Percentiles rank a stretch among this genome's conserved stretches.
Evolutionary conservation across 2,113 vertebrate species (phyloP).

Genomic region (Felis chaus): DNA sequence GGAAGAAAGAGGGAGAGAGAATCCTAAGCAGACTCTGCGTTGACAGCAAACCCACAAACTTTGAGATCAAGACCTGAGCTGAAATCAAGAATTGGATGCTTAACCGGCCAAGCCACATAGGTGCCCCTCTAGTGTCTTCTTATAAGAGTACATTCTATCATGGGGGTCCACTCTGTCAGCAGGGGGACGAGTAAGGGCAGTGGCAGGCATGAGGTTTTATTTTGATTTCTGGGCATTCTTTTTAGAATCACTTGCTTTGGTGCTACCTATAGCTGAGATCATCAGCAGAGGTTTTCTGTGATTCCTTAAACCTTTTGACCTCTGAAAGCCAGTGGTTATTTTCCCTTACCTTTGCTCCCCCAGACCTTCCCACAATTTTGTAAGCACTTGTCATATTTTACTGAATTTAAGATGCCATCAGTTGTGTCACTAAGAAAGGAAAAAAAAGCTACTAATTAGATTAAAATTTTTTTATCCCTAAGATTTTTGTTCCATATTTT

Average conservation of each 20-base stretch:
- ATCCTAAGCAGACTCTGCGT: too few species aligned
- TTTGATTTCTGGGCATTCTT: not conserved
- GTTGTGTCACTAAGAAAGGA: not conserved
- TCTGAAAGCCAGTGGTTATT: not conserved
- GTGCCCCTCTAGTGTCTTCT: not conserved
- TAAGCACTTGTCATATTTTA: not conserved
- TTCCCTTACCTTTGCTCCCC: not conserved
- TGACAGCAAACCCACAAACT: too few species aligned
- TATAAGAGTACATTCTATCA: not conserved
- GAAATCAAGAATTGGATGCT: too few species aligned
- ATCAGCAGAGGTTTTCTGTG: not conserved
- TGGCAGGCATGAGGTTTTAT: not conserved
- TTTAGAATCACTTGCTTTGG: not conserved
- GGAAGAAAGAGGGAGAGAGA: too few species aligned
- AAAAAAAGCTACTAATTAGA: not conserved
- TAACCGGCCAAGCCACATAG: too few species aligned
- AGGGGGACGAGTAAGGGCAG: not conserved
- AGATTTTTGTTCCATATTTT: not conserved
- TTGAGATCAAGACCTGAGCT: too few species aligned
- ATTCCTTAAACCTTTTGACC: not conserved
- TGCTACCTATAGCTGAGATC: not conserved
- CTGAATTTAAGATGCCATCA: not conserved
- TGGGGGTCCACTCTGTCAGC: not conserved
- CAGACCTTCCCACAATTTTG: not conserved
- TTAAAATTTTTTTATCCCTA: not conserved